Base-by-base conservation (phyloP, 2,888 invertebrate genomes). In the Marronus borbonicus region DNA sequence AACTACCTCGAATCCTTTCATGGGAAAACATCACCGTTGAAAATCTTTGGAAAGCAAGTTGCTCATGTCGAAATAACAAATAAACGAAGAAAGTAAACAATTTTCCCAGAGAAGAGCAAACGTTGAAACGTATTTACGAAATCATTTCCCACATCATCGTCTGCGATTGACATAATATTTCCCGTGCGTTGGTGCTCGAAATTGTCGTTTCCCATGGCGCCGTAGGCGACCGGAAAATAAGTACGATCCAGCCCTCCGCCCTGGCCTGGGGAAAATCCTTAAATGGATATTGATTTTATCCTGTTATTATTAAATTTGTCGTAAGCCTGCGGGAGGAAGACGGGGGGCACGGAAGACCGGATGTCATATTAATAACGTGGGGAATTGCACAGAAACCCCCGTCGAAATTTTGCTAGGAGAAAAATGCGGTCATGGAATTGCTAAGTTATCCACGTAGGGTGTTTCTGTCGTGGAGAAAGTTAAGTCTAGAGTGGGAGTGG, bases 261-360 rank as follows among this genome's bases (percentile, higher is more conserved):
- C 12, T 70, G 17, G 70, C 70, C 70, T 28, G 58, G 58, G 55
- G 70, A 70, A 70, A 70, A 66, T 58, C 70, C 55, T 58, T 55
- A 70, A 70, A 70, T 70, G 70, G 70, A 55, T 70, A 70, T 70
- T 55, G 70, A 70, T 70, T 70, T 70, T 66, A 66, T 70, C 39
- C 55, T n/a, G 70, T 70, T 70, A 58, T 70, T 70, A 70, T 70
- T 36, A 70, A 55, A 58, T 70, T 70, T 70, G 69, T 49, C 49
- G 49, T 8, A 12, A 68, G 24, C 49, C 44, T 17, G 66, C 44
- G 24, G 17, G 24, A 12, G 65, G 65, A 49, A 44, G 14, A 14
- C 12, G 65, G 65, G 17, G 20, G 17, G 5, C 5, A 10, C 10
- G 66, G 10, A 20, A 49, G 49, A 68, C 24, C 60, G 60, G 60